Base-by-base conservation (phyloP, 1,140 invertebrate genomes). In the Aphaenogaster rudis region DNA sequence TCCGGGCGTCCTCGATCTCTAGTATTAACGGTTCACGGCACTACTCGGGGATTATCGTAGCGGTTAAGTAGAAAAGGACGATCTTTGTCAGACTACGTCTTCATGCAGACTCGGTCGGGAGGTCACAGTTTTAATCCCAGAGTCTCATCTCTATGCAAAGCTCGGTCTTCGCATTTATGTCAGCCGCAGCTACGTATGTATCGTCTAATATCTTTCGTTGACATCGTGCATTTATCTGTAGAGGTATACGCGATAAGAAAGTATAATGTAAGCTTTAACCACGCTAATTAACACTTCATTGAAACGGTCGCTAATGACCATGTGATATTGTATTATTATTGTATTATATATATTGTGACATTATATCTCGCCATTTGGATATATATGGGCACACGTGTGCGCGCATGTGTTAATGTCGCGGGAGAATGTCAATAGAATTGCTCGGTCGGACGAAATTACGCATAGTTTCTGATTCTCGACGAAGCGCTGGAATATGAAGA, bases 91-190 rank as follows among this genome's bases (percentile, higher is more conserved):
- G 61, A 28, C 13, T 21, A 66, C 50, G 42, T 45, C 59, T 28
- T 84, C 36, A 33, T 63, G 61, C 36, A 57, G 86, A 45, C 48
- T 42, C 45, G 15, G 28, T 33, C 66, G 42, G 71, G 45, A 69
- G n/a, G 79, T 86, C 78, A 82, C 81, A 86, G 69, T 91, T 91
- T 91, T 91, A 91, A 91, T 91, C 90, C 71, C 67, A 45, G 50
- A 61, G 64, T 69, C 90, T 91, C 89, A 88, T 91, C 57, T 91
- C 79, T 89, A 91, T 91, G 90, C 90, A 91, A 91, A 91, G 69
- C 77, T 39, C 39, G 84, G 33, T 36, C 71, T 59, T 57, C 57
- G 33, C 71, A 42, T 74, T 72, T 74, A 84, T 59, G 86, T 52
- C 42, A 57, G 54, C 81, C 81, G 52, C 52, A 76, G 28, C 52